Evolutionary conservation across 2,113 vertebrate species (phyloP), one percentile per base, ranked within the genome.

Genomic region (Sander lucioperca): DNA sequence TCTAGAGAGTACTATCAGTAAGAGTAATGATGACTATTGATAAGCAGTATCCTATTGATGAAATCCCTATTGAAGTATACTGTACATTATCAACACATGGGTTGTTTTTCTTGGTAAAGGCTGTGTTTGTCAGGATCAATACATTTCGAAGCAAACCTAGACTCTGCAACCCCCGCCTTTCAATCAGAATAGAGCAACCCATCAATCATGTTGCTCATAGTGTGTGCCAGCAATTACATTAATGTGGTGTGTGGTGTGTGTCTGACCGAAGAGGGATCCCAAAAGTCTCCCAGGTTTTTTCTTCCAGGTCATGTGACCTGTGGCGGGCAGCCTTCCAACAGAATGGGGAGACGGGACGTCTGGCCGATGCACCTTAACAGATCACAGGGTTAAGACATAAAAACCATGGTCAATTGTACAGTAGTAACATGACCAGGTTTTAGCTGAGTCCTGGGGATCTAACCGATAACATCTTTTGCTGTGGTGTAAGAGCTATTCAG

Each of bases 281-380:
- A 94, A 85, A 92, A 89, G 91, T 92, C 89, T 94, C 87, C 91
- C 91, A 80, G 91, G 84, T 88, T 92, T 95, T 94, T 90, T 93
- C 93, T 94, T 96, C 94, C 94, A 95, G 94, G 94, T 96, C 95
- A 96, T 95, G 94, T 96, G 94, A 95, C 94, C 94, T 89, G 87
- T 90, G 87, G 91, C 93, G 83, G 87, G 86, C 91, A 92, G 91
- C 87, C 91, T 85, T 92, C 81, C 86, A 90, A 81, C 88, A 88
- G 90, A 92, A 92, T 75, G 54, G 48, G 85, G 74, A 79, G 62
- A 82, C 43, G 16, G 57, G 82, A 77, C 63, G 69, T 86, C 82
- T 82, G 77, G 74, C 47, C 5, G 71, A 85, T 30, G 36, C 50
- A 79, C 77, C 89, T 88, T 4, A 78, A 78, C 3, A 33, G 16